Evolutionary conservation across 2,888 invertebrate species (phyloP), one percentile per base, ranked within the genome.

Genomic region (Caenorhabditis sp.): DNA sequence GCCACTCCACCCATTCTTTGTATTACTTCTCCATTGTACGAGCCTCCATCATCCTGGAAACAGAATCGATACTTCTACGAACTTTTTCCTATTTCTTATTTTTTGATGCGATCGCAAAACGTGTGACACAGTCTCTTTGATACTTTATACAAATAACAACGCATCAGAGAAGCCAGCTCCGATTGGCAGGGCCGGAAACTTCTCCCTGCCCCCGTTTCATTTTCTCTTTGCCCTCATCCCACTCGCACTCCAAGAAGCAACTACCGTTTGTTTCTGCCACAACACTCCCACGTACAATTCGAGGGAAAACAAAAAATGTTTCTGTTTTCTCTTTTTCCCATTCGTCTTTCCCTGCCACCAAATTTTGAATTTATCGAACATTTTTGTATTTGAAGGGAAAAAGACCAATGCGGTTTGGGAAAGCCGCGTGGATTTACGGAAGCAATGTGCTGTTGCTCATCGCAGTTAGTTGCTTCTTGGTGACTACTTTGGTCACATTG

Each of bases 1-100:
- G 95, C 98, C 0, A 98, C 98, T 15, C 98, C 98, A 13, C 98
- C 98, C 8, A 94, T 94, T 72, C 89, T 94, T 89, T 94, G 94
- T 56, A 94, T 93, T 37, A 95, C 94, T 76, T 92, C 92, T 26
- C 95, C 95, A 0, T 93, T 92, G 91, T 96, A 95, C 0, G 96
- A 96, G 80, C 95, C 94, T 32, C 96, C 96, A 90, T 96, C 95
- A 65, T 95, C 90, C 95, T 96, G 93, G 50, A 94, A 76, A 26
- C 40, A 28, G 58, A 76, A 26, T 32, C 9, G 24, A 65, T 1
- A 51, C 24, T 15, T 53, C 60, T 26, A n/a, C n/a, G n/a, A n/a
- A n/a, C 37, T 50, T 51, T 28, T 74, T 40, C 13, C 13, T 40
- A 35, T 67, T 13, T 22, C 44, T 40, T 32, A 26, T 47, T 60